Evolutionary conservation across 2,888 invertebrate genomes (phyloP), one percentile per base, ranked within the genome.

Genomic region (Drosophila putrida): DNA sequence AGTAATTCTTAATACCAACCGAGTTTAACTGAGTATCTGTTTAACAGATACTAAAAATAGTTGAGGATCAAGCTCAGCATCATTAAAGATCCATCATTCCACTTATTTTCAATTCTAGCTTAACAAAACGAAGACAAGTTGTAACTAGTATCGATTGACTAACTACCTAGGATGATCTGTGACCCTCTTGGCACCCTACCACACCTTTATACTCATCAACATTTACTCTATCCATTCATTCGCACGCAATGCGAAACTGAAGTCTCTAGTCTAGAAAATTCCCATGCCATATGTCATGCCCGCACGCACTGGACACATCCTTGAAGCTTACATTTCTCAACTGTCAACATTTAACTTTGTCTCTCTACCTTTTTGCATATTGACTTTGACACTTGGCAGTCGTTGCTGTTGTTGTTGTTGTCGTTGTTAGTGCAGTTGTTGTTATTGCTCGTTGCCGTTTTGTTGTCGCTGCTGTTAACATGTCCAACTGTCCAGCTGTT

Each of bases 271-370:
- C 55, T 35, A 66, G 63, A 61, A 49, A 43, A 79, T 70, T 76
- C 78, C 59, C 69, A 63, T 35, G 79, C 61, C 64, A 59, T 75
- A 54, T 64, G 76, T 79, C 79, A 82, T 62, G 69, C 41, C 51
- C 62, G 64, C 65, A 74, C 72, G 82, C 71, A 74, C 53, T 61
- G 66, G 66, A 69, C 73, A 79, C 65, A 84, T 89, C 89, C 85
- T 88, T 88, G 89, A 88, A 85, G 89, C 84, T 78, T 88, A 80
- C 86, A 86, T 88, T 86, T 89, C 87, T 89, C 86, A 78, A 83
- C 87, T 89, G 88, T 89, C 83, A 86, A 89, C 87, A 88, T 89
- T 88, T 83, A 83, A 83, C 87, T 83, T 86, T 78, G 62, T 62
- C 62, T 57, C 39, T 51, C 60, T 57, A 35, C 86, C 77, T 73